Evolutionary conservation across 2,113 vertebrate species (phyloP), one percentile per base, ranked within the genome.

Genomic region (Engraulis encrasicolus): DNA sequence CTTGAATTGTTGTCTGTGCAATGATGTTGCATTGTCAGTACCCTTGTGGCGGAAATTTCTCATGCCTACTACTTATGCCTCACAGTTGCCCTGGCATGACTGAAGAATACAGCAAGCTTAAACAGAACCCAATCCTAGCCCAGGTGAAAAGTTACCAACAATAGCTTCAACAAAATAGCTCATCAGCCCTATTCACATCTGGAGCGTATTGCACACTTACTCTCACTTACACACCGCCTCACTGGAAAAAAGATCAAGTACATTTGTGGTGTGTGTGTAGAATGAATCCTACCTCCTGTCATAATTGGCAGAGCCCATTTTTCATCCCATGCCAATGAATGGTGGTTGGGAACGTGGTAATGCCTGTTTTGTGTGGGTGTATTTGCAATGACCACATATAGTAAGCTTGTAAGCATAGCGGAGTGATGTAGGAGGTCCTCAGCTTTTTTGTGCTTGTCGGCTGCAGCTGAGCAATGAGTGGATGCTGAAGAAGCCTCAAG

Each of bases 71-170:
- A 14, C n/a, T n/a, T n/a, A 27, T 23, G 58, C 58, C 11, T 27
- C 15, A 17, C 27, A 34, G 66, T 74, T 34, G 66, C 11, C 66
- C 66, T 17, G 66, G 66, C 66, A 74, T 74, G 66, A 74, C 66
- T 34, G 17, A 74, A 34, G 66, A 14, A 74, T 74, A 9, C 27
- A 31, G 34, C 66, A 74, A 74, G 23, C 66, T 74, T 74, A 17
- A 34, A 74, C 66, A 74, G 66, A 74, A 36, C 27, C 31, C 19
- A 74, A 74, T 74, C 66, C 23, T 36, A 31, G 66, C 31, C 66
- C 66, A 74, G 66, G 66, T 74, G 31, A 74, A 74, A 74, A 34
- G 27, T 2, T 31, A 74, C 66, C 31, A 74, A 74, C 66, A 74
- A 74, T 74, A 31, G 31, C 66, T 1, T 15, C 31, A 74, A 74